phyloP scores from a whole-genome alignment of 2,888 invertebrate genomes.

The Epirrhoe alternata region DNA sequence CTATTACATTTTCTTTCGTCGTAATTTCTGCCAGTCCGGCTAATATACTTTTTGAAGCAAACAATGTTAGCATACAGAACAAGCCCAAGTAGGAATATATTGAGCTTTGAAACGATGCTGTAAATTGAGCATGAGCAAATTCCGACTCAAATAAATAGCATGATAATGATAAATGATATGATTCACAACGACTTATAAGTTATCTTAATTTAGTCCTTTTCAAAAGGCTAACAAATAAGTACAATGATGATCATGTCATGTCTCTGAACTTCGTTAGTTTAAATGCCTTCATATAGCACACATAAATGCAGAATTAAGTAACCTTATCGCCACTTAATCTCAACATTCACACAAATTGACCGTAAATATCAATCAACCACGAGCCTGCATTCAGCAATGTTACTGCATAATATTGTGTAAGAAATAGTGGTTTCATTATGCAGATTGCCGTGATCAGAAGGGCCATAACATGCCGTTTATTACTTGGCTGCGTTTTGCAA shows the following conservation, averaged over 20 bases:
- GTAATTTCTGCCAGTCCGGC: not conserved
- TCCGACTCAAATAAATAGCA: conserved; percentile 45
- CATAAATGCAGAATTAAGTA: conserved; percentile 39
- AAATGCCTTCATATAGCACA: conserved; percentile 43
- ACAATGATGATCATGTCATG: conserved; percentile 29
- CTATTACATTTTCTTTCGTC: not conserved
- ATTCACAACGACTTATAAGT: conserved; percentile 43
- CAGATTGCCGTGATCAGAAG: conserved; percentile 36
- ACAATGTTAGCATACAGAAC: conserved; percentile 5
- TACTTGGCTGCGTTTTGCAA: conserved; percentile 29
- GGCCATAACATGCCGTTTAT: conserved; percentile 18
- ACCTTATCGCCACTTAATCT: conserved; percentile 26
- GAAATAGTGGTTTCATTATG: conserved; percentile 32
- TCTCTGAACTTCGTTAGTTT: conserved; percentile 35
- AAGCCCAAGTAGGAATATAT: conserved; percentile 42
- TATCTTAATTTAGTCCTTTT: conserved; percentile 42
- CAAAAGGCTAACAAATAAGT: conserved; percentile 39
- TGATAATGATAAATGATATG: conserved; percentile 46
- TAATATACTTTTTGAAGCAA: conserved; percentile 13
- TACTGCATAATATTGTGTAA: conserved; percentile 37
- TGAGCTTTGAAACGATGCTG: conserved; percentile 57
- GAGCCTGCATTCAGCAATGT: conserved; percentile 27
- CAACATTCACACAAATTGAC: conserved; percentile 38
- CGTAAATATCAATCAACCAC: conserved; percentile 36
- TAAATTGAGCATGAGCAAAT: conserved; percentile 64